Conservation (phyloP, 2,888 invertebrate species). For the Tinea semifulvella region DNA sequence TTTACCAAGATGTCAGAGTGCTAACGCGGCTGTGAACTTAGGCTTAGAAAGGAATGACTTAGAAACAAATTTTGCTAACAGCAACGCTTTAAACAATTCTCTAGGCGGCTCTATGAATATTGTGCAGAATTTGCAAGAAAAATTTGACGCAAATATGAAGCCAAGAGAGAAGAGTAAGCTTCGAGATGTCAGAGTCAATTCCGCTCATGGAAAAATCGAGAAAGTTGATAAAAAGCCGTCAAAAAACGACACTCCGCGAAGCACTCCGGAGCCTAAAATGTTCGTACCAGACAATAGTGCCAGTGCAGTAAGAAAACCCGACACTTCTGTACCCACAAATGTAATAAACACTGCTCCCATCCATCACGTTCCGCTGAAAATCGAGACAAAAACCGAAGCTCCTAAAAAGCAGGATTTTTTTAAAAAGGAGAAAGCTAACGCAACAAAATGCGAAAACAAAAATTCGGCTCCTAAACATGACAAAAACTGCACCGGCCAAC, state of each 20-base stretch:
- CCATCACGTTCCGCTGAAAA: conserved; percentile 43
- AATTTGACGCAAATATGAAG: conserved; percentile 43
- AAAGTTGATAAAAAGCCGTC: conserved; percentile 50
- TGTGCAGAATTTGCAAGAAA: conserved; percentile 36
- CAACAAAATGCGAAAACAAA: conserved; percentile 44
- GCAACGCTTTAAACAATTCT: conserved; percentile 35
- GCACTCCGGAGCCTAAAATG: conserved; percentile 53
- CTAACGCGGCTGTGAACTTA: conserved; percentile 48
- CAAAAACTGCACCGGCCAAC: conserved; percentile 45
- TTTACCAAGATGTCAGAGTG: conserved; percentile 58
- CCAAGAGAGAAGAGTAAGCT: conserved; percentile 56
- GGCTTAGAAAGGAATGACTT: conserved; percentile 49
- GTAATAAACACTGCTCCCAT: conserved; percentile 45
- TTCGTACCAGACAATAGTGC: conserved; percentile 51
- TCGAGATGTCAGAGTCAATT: conserved; percentile 57
- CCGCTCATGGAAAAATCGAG: conserved; percentile 56
- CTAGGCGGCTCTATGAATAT: conserved; percentile 44
- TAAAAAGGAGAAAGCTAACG: conserved; percentile 57
- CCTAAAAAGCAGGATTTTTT: conserved; percentile 62
- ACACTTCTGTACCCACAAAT: conserved; percentile 57
- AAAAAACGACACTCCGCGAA: conserved; percentile 46
- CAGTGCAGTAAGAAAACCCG: conserved; percentile 43
- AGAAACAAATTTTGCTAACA: conserved; percentile 37
- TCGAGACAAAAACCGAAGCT: conserved; percentile 47
- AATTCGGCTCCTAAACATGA: conserved; percentile 51